phyloP scores from a whole-genome alignment of 2,888 invertebrate species.

The Suillia variegata region DNA sequence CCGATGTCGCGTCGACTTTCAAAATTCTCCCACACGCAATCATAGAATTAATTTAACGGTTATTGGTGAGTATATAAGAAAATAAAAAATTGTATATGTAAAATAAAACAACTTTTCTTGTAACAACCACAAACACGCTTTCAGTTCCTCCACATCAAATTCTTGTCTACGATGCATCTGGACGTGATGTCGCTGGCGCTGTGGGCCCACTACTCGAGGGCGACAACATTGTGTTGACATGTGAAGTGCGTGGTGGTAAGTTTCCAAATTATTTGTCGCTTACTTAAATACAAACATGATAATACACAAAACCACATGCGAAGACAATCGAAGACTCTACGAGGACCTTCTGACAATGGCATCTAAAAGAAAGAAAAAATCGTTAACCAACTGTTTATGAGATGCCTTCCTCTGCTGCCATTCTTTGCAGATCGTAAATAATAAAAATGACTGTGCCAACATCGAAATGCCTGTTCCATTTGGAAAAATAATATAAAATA shows the following conservation, averaged over 20 bases:
- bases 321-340: not conserved
- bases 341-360: slow-evolving; percentile 8
- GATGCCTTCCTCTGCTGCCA: no score
- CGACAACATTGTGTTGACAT: slow-evolving; percentile 78
- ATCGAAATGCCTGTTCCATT: no score
- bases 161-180: slow-evolving; percentile 81
- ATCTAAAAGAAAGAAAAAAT: no score
- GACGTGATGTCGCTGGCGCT: slow-evolving; percentile 77
- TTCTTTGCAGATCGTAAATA: no score
- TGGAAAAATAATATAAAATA: no score
- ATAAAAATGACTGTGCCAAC: no score
- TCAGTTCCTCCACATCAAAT: slow-evolving; percentile 89
- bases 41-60: slow-evolving; percentile 88
- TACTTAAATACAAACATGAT: slow-evolving; percentile 43
- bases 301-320: slow-evolving; percentile 20
- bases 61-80: slow-evolving; percentile 77
- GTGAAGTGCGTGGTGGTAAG: slow-evolving; percentile 89
- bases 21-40: slow-evolving; percentile 85
- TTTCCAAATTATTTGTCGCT: slow-evolving; percentile 39
- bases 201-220: slow-evolving; percentile 85
- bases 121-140: slow-evolving; percentile 38
- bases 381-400: no score
- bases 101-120: not conserved
- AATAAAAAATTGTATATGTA: no score
- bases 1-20: slow-evolving; percentile 88